phyloP scores from a whole-genome alignment of 2,113 vertebrate genomes.

The Gila orcuttii region DNA sequence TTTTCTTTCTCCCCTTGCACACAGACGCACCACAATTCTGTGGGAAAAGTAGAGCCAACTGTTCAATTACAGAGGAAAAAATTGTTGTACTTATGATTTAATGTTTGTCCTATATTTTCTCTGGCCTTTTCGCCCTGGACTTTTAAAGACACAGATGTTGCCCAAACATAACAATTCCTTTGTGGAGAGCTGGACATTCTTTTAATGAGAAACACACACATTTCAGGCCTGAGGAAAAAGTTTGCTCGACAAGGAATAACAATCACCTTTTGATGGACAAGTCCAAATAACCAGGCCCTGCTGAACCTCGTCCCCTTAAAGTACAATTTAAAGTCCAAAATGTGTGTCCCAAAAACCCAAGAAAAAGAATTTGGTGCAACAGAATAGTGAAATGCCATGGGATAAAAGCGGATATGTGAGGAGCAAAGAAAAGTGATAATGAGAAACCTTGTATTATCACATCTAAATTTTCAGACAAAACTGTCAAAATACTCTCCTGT shows the following conservation, averaged over 20 bases:
- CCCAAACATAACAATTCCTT: constrained; percentile 50
- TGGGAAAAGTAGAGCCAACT: constrained; percentile 28
- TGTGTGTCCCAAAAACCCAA: background rate
- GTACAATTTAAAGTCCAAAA: background rate
- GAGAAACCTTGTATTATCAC: constrained; percentile 34
- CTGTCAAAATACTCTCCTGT: constrained; percentile 33
- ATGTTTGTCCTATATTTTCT: constrained; percentile 55
- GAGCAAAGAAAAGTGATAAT: constrained; percentile 16
- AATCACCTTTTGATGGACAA: constrained; percentile 29
- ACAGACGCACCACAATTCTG: constrained; percentile 19
- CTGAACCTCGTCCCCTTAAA: background rate
- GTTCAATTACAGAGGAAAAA: constrained; percentile 55
- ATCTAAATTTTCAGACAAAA: constrained; percentile 33
- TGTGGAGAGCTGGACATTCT: constrained; percentile 30
- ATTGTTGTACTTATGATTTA: constrained; percentile 54
- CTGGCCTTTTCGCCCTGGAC: constrained; percentile 44
- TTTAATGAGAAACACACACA: constrained; percentile 55
- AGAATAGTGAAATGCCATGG: background rate
- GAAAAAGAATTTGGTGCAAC: background rate
- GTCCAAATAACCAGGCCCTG: constrained; percentile 14
- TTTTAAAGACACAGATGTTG: constrained; percentile 42
- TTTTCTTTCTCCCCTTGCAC: constrained; percentile 20
- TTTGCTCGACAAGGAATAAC: constrained; percentile 9
- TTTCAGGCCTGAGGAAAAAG: constrained; percentile 36
- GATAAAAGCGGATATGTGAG: background rate